Percentiles rank a stretch among this genome's conserved stretches.
Evolutionary conservation across 2,113 vertebrate genomes (phyloP).

Genomic region (Aegithalos caudatus): DNA sequence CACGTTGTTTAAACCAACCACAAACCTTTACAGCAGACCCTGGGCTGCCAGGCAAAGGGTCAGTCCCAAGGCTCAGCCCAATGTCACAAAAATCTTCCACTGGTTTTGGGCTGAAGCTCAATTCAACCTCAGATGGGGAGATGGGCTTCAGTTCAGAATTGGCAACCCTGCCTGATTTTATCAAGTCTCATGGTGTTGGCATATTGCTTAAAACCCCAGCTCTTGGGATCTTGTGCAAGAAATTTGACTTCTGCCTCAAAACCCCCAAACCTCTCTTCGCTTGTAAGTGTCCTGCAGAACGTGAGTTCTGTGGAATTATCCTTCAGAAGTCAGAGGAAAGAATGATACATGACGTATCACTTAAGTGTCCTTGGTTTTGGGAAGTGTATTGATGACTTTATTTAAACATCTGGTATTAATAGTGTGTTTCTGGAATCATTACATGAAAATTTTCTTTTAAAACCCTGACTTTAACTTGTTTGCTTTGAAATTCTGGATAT

Average conservation of each 20-base stretch:
- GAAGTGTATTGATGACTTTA: background rate
- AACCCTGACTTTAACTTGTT: background rate
- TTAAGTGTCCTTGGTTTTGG: background rate
- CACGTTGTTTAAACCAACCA: background rate
- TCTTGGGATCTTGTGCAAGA: background rate
- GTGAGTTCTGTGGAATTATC: background rate
- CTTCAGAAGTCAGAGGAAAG: background rate
- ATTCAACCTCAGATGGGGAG: constrained; percentile 20
- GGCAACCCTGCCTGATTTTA: background rate
- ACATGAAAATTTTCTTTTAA: background rate
- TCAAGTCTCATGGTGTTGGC: background rate
- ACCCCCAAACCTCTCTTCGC: background rate
- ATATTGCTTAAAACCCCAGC: background rate
- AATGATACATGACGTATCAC: background rate
- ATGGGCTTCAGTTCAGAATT: constrained; percentile 30
- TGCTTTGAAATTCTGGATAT: constrained; percentile 7
- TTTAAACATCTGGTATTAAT: constrained; percentile 33
- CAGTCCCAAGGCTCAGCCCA: constrained; percentile 1
- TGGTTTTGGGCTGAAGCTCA: constrained; percentile 41
- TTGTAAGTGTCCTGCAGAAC: background rate
- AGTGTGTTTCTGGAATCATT: background rate
- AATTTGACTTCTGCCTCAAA: background rate
- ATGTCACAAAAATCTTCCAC: background rate
- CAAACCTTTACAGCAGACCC: background rate
- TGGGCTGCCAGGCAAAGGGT: constrained; percentile 20